These are phyloP conservation scores for Trisateles emortualis DNA, from an alignment of 2,888 invertebrate genomes.

Conservation along the genomic window DNA sequence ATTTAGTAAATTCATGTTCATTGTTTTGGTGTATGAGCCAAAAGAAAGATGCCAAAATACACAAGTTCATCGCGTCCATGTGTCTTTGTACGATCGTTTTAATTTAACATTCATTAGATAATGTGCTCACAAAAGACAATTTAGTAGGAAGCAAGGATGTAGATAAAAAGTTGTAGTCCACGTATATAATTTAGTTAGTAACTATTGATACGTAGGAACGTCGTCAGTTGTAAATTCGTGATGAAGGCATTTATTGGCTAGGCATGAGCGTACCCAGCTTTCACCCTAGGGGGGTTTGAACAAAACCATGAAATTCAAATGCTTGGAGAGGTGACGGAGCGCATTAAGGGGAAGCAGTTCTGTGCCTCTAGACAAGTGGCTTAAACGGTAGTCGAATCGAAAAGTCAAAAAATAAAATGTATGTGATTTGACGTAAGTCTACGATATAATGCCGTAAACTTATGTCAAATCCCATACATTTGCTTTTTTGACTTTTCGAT, in stretches of 20 bases:
- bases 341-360: no score
- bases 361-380: no score
- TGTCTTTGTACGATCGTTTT: slow-evolving; percentile 53
- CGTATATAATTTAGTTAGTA: slow-evolving; percentile 42
- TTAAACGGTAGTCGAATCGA: no score
- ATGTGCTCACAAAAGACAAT: slow-evolving; percentile 85
- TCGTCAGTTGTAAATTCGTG: slow-evolving; percentile 67
- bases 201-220: slow-evolving; percentile 42
- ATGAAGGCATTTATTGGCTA: slow-evolving; percentile 84
- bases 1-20: slow-evolving; percentile 41
- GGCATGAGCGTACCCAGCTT: no score
- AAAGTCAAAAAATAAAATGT: no score
- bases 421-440: no score
- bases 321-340: no score
- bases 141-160: slow-evolving; percentile 63
- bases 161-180: slow-evolving; percentile 61
- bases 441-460: no score
- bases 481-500: no score
- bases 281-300: no score
- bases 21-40: slow-evolving; percentile 79
- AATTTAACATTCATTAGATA: slow-evolving; percentile 57
- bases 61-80: slow-evolving; percentile 70
- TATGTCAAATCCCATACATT: no score
- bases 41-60: slow-evolving; percentile 81
- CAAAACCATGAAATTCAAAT: no score